Conservation (phyloP, 1,140 invertebrate genomes). For the Coptotermes formosanus region DNA sequence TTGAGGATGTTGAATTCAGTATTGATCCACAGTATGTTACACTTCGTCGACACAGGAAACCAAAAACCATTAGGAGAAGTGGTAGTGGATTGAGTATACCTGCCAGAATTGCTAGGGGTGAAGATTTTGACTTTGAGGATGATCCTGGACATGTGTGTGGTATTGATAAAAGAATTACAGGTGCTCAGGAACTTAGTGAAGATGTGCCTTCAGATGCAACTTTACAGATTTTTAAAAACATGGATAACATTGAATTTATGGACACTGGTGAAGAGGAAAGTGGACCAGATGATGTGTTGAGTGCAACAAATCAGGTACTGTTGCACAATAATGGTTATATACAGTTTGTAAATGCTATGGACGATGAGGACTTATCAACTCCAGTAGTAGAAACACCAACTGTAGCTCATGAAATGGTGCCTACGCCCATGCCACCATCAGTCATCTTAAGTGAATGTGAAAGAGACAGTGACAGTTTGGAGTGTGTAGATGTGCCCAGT, state of each 20-base stretch:
- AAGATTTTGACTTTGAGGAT: conserved; percentile 44
- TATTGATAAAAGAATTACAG: conserved; percentile 33
- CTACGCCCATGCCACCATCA: not conserved
- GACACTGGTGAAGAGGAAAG: conserved; percentile 63
- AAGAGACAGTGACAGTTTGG: conserved; percentile 20
- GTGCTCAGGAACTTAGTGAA: conserved; percentile 38
- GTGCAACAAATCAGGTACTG: conserved; percentile 51
- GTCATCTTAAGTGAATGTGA: conserved; percentile 24
- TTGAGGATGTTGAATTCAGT: conserved; percentile 63
- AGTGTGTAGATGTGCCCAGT: conserved; percentile 22
- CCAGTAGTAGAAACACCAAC: conserved; percentile 34
- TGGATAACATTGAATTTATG: conserved; percentile 69
- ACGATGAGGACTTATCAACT: conserved; percentile 35
- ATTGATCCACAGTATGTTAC: conserved; percentile 57
- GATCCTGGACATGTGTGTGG: conserved; percentile 47
- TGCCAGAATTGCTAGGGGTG: conserved; percentile 47
- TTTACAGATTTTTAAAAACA: conserved; percentile 41
- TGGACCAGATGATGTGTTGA: conserved; percentile 47
- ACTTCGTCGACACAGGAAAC: conserved; percentile 49
- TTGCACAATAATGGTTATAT: conserved; percentile 66
- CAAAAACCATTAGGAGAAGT: conserved; percentile 44
- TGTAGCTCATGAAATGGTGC: not conserved
- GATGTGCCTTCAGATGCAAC: conserved; percentile 32
- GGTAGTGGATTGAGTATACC: conserved; percentile 32
- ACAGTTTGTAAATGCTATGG: conserved; percentile 58